A percentile compares a stretch with the other conserved stretches of the same genome.
phyloP scores from a whole-genome alignment of 92 coral and sea anemone genomes.

The Zoanthus sansibaricus region DNA sequence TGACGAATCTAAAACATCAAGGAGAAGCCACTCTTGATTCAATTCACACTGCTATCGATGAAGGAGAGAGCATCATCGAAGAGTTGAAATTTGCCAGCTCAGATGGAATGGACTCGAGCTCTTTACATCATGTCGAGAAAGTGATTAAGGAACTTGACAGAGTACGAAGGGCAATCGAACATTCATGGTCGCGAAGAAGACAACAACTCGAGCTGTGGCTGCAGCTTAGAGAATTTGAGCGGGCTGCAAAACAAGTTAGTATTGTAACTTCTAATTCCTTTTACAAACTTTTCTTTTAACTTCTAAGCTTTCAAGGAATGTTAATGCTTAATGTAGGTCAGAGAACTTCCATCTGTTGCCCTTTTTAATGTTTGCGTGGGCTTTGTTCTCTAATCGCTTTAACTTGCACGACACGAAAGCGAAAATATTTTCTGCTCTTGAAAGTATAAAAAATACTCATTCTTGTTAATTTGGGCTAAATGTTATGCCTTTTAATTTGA shows the following conservation, averaged over 20 bases:
- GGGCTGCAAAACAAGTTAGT: constrained; percentile 94
- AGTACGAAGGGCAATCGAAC: constrained; percentile 91
- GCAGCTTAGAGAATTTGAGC: constrained; percentile 94
- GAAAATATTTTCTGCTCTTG: background rate
- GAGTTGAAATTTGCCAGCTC: constrained; percentile 89
- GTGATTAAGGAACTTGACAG: constrained; percentile 94
- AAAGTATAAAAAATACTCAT: constrained; percentile 6
- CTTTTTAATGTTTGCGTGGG: constrained; percentile 2
- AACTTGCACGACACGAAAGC: constrained; percentile 33
- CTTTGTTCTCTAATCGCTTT: constrained; percentile 10
- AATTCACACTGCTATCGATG: constrained; percentile 93
- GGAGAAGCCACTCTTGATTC: constrained; percentile 96
- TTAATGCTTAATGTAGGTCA: constrained; percentile 20
- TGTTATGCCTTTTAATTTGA: constrained; percentile 14
- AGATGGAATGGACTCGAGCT: constrained; percentile 90
- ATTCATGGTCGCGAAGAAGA: constrained; percentile 94
- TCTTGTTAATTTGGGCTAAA: constrained; percentile 13
- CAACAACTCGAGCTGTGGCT: constrained; percentile 97
- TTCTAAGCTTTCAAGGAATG: constrained; percentile 54
- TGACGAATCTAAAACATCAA: constrained; percentile 90
- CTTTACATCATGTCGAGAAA: constrained; percentile 96
- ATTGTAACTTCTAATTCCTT: constrained; percentile 8
- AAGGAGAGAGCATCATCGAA: constrained; percentile 93
- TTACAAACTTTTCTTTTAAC: constrained; percentile 27
- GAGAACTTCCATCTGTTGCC: constrained; percentile 33